Evolutionary conservation across 2,888 invertebrate species (phyloP), one percentile per base, ranked within the genome.

Genomic region (Erynnis tages): DNA sequence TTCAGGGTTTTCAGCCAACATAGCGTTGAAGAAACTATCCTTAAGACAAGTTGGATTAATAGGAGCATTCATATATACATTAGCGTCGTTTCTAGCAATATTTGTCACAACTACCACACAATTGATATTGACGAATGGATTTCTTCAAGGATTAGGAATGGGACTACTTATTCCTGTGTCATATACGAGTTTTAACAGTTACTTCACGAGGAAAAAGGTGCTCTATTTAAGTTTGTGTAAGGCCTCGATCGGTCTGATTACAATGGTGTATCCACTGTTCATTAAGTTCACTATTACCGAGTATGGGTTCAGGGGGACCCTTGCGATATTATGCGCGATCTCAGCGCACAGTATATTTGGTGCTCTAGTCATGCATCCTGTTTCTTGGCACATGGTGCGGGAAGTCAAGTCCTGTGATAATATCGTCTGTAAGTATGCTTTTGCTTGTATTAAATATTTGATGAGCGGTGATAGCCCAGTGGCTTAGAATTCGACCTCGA

Each of bases 161-260:
- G 95, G 95, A 0, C 71, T 95, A 2, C 92, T 95, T 63, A 89
- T 94, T 61, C 94, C 94, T n/a, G 91, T 94, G 29, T 90, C 92
- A 0, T 94, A 93, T 62, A 93, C 94, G 0, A 93, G 93, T 53
- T 94, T 95, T 63, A 95, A 95, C 66, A 91, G 92, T 55, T 95
- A 94, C 65, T 95, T 95, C 61, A 91, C 93, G 11, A 91, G 92
- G 76, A 93, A 91, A 71, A 89, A 94, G 60, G 91, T 93, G 7
- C 90, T 93, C 63, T 93, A 94, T 81, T 91, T 94, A 82, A 93
- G 93, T 67, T 76, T 93, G 4, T 92, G 93, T 45, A 95, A 95
- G 79, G 92, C 93, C 0, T 81, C 93, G 0, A 92, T 94, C 71
- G 94, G 93, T 0, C 66, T 93, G 46, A 92, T 92, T 4, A 91